Base-by-base conservation (phyloP, 2,888 invertebrate genomes). In the Mesopsocus fuscifrons region DNA sequence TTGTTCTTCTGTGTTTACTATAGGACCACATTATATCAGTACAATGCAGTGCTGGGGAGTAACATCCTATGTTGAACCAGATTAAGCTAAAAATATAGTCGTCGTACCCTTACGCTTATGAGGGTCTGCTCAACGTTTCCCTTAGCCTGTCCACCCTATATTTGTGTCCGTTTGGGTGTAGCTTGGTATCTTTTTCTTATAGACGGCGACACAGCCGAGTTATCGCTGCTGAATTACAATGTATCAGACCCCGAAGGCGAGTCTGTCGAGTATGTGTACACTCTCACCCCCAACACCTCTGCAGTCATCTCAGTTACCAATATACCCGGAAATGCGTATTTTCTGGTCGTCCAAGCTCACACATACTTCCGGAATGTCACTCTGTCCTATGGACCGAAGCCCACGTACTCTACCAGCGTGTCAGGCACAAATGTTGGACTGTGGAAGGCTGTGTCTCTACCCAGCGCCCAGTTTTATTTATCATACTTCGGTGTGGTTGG, bases 341-440 rank as follows among this genome's bases (percentile, higher is more conserved):
- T 72, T 53, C 59, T 75, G 15, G 56, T 77, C 44, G 58, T 76
- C 32, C 77, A 80, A 71, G 67, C 67, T 3, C 80, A 81, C 54
- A 66, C 68, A 40, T 69, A 70, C 48, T 50, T 67, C 11, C 56
- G 66, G 45, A 69, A 72, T 55, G 55, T 78, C 1, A 66, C 68
- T 1, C 52, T 78, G 30, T 69, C 70, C 18, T 69, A 64, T 46
- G 57, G 62, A 46, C 56, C 54, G 41, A 54, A 53, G 1, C 49
- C 55, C 20, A 50, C 47, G 11, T 48, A 49, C 1, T 57, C 59
- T n/a, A 59, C 57, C 11, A 56, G 53, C 45, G 58, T 72, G 2
- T 62, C 52, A 11, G 78, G 79, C 1, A 69, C 68, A 2, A 76
- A 77, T 57, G 49, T 77, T 33, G 80, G 79, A 6, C 56, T 78